Base-by-base conservation (phyloP, 2,113 vertebrate species). In the Tauraco erythrolophus region DNA sequence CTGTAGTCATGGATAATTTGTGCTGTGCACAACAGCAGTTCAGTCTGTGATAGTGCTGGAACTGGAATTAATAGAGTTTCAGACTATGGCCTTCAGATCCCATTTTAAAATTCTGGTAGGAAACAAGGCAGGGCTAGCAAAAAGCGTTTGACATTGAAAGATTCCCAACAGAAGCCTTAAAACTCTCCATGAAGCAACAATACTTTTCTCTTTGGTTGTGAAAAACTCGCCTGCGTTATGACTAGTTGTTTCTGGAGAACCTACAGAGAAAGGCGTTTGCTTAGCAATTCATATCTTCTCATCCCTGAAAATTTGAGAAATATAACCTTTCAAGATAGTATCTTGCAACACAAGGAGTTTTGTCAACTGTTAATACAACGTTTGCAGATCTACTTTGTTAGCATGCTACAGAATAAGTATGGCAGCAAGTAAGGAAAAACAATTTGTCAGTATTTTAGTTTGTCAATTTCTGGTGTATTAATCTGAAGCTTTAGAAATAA, bases 1-100 rank as follows among this genome's bases (percentile, higher is more conserved):
- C n/a, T 11, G 21, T 2, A 21, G 15, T 0, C 1, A 1, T 1
- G 22, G 41, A 43, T 14, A 28, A 45, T 7, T 18, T 6, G 21
- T 19, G 53, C 66, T 14, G 22, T 2, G 60, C 19, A 33, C 6
- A 9, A 11, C 0, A 50, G 31, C 2, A 35, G 16, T 30, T 81
- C 50, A 24, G 30, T 6, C 74, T 79, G 58, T 14, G 35, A 13
- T 6, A 27, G 2, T 5, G 21, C 76, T 65, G 13, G n/a, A 30
- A 37, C 2, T 3, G 30, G 31, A 50, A 81, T 4, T 6, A 10
- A 10, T 1, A 7, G 58, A n/a, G 1, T 10, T 72, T 35, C 22
- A 46, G 58, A 65, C n/a, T 2, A n/a, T 11, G 78, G 53, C 48
- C 8, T 4, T 24, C 80, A n/a, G 4, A 25, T 18, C 10, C 39